phyloP scores from a whole-genome alignment of 1,140 invertebrate species.

The Drosophila nikananu region DNA sequence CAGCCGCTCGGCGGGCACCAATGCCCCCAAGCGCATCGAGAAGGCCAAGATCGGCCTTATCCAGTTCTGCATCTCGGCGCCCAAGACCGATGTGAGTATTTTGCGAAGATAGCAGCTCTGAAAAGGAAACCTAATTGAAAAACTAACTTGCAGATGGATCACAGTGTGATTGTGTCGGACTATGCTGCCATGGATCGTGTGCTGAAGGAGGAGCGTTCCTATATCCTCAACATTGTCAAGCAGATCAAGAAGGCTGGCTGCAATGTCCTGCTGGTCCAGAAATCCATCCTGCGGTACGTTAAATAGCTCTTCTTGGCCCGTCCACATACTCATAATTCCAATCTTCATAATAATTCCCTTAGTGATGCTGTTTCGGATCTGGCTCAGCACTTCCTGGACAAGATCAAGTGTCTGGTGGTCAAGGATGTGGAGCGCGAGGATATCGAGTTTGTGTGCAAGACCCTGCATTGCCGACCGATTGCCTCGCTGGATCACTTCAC shows the following conservation, averaged over 20 bases:
- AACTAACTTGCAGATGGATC: conserved; percentile 93
- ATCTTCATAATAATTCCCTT: neutral
- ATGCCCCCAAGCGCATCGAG: conserved; percentile 96
- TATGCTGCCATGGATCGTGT: conserved; percentile 99
- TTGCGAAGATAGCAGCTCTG: neutral
- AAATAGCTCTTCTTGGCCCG: neutral
- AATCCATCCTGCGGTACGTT: conserved; percentile 94
- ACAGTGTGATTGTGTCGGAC: conserved; percentile 98
- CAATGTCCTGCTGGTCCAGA: conserved; percentile 99
- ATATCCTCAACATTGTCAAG: conserved; percentile 99
- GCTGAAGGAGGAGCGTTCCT: conserved; percentile 98
- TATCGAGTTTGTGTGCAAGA: conserved; percentile 98
- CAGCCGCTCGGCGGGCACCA: conserved; percentile 94
- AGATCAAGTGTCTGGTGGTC: conserved; percentile 99
- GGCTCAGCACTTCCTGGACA: conserved; percentile 98
- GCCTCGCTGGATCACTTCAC: conserved; percentile 99
- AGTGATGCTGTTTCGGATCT: conserved; percentile 97
- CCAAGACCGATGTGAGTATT: conserved; percentile 97
- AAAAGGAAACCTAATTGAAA: neutral
- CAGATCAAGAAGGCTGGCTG: conserved; percentile 99
- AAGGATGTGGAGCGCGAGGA: conserved; percentile 99
- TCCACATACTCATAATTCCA: conserved; percentile 3
- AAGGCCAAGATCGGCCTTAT: conserved; percentile 99
- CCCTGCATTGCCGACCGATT: conserved; percentile 97
- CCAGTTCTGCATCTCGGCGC: conserved; percentile 99